Evolutionary conservation across 2,797 vertebrate species (phyloP), one percentile per base, ranked within the genome.

Genomic region (Acanthopagrus latus): DNA sequence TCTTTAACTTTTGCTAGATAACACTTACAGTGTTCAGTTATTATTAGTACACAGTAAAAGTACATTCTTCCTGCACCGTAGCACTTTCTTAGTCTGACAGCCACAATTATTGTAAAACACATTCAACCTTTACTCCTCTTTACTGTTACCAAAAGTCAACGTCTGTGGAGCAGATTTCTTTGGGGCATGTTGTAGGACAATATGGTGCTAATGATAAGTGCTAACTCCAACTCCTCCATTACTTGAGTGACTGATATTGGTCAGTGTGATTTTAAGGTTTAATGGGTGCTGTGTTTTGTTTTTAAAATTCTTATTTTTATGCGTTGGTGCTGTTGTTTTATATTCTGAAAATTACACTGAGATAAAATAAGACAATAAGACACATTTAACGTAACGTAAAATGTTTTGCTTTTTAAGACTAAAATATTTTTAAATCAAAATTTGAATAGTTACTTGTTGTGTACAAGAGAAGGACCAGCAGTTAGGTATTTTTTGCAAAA

Each of bases 141-240:
- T 55, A 7, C 47, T 52, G 29, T 63, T 4, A 64, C 20, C 18
- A 74, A 16, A 74, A 41, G 21, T 48, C 57, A 48, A 21, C 23
- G 33, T 62, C 52, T 71, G 20, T 70, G 29, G 44, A 56, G 47
- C 59, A 71, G 51, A 67, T 13, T 23, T 29, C 9, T 51, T 48
- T 27, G 18, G 18, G 23, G 3, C 1, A 38, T 2, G 33, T 3
- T 57, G 47, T 21, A 21, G 46, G 43, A 68, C 27, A 43, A 4
- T 23, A 27, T 69, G 88, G 90, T 92, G 92, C 91, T 92, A 86
- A 75, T 55, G 57, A 46, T 77, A 69, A 65, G 71, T 79, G 74
- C 78, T 85, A 81, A 85, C 59, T 71, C 74, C 27, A 83, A 33
- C 74, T 81, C 71, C 71, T 81, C 29, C 48, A 67, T 21, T 77